Evolutionary conservation across 2,797 vertebrate species (phyloP).

Genomic region (Urosaurus nigricauda): DNA sequence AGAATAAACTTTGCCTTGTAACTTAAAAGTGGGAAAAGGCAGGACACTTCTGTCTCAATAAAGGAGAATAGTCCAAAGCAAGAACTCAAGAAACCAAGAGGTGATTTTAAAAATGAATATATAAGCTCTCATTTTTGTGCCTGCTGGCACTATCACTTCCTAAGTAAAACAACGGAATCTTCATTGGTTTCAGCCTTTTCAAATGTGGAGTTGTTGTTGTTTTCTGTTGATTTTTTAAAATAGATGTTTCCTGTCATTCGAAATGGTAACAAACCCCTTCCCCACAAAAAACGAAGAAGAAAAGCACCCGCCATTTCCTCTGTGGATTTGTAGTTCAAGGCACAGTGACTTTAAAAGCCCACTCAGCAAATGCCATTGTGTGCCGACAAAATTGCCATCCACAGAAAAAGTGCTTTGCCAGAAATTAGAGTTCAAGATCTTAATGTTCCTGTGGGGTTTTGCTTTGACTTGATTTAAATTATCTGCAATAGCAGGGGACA

Average conservation of each 20-base stretch:
- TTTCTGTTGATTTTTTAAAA: not conserved
- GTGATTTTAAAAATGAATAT: not conserved
- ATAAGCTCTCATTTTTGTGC: not conserved
- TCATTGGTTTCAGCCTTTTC: not conserved
- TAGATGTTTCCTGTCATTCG: not conserved
- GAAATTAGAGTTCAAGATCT: not conserved
- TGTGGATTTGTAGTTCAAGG: slow-evolving; percentile 15
- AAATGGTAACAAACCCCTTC: not conserved
- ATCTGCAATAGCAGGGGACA: not conserved
- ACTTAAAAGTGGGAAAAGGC: not conserved
- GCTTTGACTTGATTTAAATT: slow-evolving; percentile 15
- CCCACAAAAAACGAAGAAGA: not conserved
- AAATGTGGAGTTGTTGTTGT: not conserved
- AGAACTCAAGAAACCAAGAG: not conserved
- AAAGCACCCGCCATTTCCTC: not conserved
- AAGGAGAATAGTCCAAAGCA: not conserved
- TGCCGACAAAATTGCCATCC: not conserved
- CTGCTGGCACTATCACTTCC: not conserved
- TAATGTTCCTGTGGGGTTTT: not conserved
- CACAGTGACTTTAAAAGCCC: slow-evolving; percentile 28
- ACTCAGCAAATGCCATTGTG: not conserved
- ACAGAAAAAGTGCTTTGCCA: not conserved
- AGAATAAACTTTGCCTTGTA: not conserved
- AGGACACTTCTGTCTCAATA: not conserved
- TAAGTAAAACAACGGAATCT: not conserved